Percentiles rank a stretch among this genome's conserved stretches.
phyloP scores from a whole-genome alignment of 2,113 vertebrate genomes.

The Chaenogobius annularis region DNA sequence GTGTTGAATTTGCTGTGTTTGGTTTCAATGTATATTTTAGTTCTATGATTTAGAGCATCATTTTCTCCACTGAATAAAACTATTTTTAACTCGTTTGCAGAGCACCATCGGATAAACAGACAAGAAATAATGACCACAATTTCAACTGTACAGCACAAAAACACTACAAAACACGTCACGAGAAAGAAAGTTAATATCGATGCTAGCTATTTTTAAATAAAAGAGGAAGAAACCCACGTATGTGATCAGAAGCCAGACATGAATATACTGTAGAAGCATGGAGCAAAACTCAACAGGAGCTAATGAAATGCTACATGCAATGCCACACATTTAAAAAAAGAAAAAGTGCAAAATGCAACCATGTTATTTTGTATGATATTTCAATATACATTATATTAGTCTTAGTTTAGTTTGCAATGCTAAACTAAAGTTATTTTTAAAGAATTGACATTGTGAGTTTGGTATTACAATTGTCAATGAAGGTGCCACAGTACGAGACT shows the following conservation, averaged over 20 bases:
- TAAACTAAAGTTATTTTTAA: too few relatives aligned
- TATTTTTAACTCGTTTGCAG: too few relatives aligned
- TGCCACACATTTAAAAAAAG: conserved; percentile 38
- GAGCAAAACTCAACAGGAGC: conserved; percentile 22
- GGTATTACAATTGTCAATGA: too few relatives aligned
- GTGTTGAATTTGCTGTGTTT: too few relatives aligned
- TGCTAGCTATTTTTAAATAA: neutral
- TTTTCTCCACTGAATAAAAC: too few relatives aligned
- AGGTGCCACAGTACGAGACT: too few relatives aligned
- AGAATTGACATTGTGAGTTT: too few relatives aligned
- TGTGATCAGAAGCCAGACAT: conserved; percentile 20
- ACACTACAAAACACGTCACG: conserved; percentile 2
- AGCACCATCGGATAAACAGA: conserved; percentile 7
- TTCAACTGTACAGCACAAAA: conserved; percentile 18
- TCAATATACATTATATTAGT: neutral
- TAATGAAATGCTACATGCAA: conserved; percentile 24
- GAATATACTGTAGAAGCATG: conserved; percentile 27
- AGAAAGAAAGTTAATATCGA: conserved; percentile 4
- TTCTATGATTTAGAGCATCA: too few relatives aligned
- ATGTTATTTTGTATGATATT: neutral
- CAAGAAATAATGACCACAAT: conserved; percentile 31
- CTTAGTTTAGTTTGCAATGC: too few relatives aligned
- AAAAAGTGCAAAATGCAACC: conserved; percentile 72
- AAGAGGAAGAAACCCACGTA: conserved; percentile 12
- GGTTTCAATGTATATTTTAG: too few relatives aligned